Evolutionary conservation across 2,888 invertebrate species (phyloP).

Genomic region (Yponomeuta plumbellus): DNA sequence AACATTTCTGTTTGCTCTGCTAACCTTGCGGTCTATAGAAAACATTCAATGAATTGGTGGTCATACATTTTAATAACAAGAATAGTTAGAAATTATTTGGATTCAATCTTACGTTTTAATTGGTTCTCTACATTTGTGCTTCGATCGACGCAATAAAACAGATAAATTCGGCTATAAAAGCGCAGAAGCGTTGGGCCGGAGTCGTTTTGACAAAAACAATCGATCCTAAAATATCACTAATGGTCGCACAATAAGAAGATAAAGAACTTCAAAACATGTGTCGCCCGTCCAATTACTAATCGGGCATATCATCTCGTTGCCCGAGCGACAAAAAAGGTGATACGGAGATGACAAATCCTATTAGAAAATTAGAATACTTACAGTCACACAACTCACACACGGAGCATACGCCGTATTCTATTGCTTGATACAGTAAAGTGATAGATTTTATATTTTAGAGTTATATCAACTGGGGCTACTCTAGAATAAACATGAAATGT

Average conservation of each 20-base stretch:
- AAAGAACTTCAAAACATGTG: constrained; percentile 67
- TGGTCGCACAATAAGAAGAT: constrained; percentile 60
- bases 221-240: constrained; percentile 33
- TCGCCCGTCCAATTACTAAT: constrained; percentile 72
- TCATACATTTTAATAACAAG: constrained; percentile 8
- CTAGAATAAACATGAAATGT: too few species aligned
- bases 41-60: not conserved
- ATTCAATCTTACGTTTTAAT: not conserved
- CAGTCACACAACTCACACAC: constrained; percentile 32
- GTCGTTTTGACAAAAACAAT: not conserved
- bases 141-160: not conserved
- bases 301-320: constrained; percentile 55
- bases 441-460: not conserved
- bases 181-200: not conserved
- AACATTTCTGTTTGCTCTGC: not conserved
- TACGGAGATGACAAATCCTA: constrained; percentile 56
- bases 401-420: constrained; percentile 44
- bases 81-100: not conserved
- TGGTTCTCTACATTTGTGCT: not conserved
- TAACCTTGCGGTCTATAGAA: not conserved
- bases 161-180: not conserved
- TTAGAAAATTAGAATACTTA: constrained; percentile 35
- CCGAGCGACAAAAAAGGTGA: constrained; percentile 56
- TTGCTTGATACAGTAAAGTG: not conserved
- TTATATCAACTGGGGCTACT: too few species aligned